phyloP scores from a whole-genome alignment of 2,888 invertebrate genomes.

The Dolichomitus sp. region DNA sequence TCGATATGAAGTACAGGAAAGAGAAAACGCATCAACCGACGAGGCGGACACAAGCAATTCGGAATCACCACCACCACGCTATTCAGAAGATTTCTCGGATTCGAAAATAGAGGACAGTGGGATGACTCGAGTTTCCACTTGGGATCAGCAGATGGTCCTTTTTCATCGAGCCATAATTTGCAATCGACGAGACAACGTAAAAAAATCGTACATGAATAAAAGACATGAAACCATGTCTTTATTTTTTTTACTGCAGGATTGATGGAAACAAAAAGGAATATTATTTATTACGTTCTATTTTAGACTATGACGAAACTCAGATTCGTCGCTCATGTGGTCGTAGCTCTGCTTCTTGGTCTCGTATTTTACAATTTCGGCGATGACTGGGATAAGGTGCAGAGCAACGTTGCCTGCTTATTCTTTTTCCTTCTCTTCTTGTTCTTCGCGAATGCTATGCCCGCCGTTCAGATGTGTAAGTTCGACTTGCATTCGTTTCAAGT shows the following conservation, averaged over 20 bases:
- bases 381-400: slow-evolving; percentile 87
- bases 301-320: slow-evolving; percentile 87
- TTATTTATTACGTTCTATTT: slow-evolving; percentile 57
- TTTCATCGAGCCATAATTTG: slow-evolving; percentile 86
- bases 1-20: background rate
- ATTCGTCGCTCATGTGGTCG: slow-evolving; percentile 87
- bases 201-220: slow-evolving; percentile 19
- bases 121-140: slow-evolving; percentile 77
- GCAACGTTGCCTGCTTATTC: slow-evolving; percentile 89
- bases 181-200: slow-evolving; percentile 85
- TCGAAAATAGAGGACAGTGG: slow-evolving; percentile 13
- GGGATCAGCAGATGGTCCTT: slow-evolving; percentile 86
- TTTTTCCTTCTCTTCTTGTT: slow-evolving; percentile 89
- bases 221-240: background rate
- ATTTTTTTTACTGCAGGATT: slow-evolving; percentile 8
- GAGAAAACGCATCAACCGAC: slow-evolving; percentile 13
- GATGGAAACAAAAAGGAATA: background rate
- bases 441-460: slow-evolving; percentile 90
- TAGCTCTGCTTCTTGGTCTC: slow-evolving; percentile 88
- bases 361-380: slow-evolving; percentile 88
- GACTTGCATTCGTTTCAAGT: slow-evolving; percentile 20
- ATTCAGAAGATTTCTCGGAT: slow-evolving; percentile 9
- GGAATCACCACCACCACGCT: background rate
- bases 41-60: slow-evolving; percentile 14
- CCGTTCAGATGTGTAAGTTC: slow-evolving; percentile 89